Base-by-base conservation (phyloP, 1,140 invertebrate genomes). In the Drosophila tropicalis region DNA sequence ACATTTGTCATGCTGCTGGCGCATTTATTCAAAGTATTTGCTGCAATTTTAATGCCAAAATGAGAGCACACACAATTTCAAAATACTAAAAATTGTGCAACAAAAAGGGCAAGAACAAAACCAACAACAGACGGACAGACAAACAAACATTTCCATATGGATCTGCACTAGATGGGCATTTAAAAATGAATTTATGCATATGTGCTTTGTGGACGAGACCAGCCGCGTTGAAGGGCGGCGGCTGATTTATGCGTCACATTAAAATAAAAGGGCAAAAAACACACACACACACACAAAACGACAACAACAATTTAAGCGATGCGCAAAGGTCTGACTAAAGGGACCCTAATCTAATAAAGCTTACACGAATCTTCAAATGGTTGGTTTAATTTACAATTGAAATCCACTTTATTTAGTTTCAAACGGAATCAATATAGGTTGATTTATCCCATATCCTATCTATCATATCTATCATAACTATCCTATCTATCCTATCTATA, bases 21-120 rank as follows among this genome's bases (percentile, higher is more conserved):
- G 76, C 76, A 76, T 79, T 79, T 79, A 79, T 76, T 79, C 76
- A 79, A 79, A 79, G 76, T 79, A 79, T 79, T 79, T 79, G 76
- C 76, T 76, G 76, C 76, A 79, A 79, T 79, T 79, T 79, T 79
- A 79, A 79, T 79, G 76, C 67, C 76, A 72, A 79, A 79, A 79
- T 76, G 72, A 76, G 72, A 79, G 76, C 72, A 69, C 72, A 72
- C 72, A 65, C 72, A 72, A 79, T 79, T 79, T 68, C 68, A 67
- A 72, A 79, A 79, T 70, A 63, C 72, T 40, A 65, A 63, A 63
- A 63, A 78, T 71, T 44, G 44, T 40, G 15, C 25, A 10, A 54
- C 17, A 47, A 25, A 67, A 62, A 57, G 22, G n/a, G 39, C 25
- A 60, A 65, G 36, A 47, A 47, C 25, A 60, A 65, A 47, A 47